phyloP scores from a whole-genome alignment of 2,797 vertebrate genomes.

The Okamejei kenojei region DNA sequence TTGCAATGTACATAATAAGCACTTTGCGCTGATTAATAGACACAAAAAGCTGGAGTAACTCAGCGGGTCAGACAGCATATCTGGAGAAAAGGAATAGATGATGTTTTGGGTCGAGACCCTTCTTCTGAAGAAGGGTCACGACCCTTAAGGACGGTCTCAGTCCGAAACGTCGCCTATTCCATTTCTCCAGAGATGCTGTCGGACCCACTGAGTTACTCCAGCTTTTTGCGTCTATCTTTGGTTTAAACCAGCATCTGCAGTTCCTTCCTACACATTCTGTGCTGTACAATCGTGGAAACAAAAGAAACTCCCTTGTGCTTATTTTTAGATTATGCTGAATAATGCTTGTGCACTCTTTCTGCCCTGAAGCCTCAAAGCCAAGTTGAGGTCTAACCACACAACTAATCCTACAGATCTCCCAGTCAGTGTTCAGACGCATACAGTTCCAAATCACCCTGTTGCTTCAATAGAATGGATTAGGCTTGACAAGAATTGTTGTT shows the following conservation, averaged over 20 bases:
- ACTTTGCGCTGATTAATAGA: too few relatives aligned
- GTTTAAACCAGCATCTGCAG: too few relatives aligned
- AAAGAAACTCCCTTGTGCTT: not conserved
- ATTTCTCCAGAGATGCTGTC: too few relatives aligned
- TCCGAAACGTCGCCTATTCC: too few relatives aligned
- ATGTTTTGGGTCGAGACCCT: too few relatives aligned
- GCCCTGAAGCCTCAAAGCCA: not conserved
- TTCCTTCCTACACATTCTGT: not conserved
- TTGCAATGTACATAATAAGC: not conserved
- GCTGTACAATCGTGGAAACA: not conserved
- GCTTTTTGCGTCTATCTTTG: too few relatives aligned
- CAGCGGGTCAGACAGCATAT: too few relatives aligned
- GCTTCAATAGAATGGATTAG: not conserved
- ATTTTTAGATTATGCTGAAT: slow-evolving; percentile 20
- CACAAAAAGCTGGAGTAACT: too few relatives aligned
- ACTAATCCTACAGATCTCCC: not conserved
- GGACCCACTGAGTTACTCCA: too few relatives aligned
- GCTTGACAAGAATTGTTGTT: slow-evolving; percentile 27
- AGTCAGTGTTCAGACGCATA: not conserved
- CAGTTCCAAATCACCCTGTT: slow-evolving; percentile 30
- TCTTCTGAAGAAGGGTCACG: too few relatives aligned
- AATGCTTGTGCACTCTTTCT: not conserved
- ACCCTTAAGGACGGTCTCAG: too few relatives aligned
- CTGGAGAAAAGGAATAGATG: too few relatives aligned
- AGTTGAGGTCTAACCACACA: slow-evolving; percentile 1